Base-by-base conservation (phyloP, 2,888 invertebrate genomes). In the Pachycephus smyrnensis region DNA sequence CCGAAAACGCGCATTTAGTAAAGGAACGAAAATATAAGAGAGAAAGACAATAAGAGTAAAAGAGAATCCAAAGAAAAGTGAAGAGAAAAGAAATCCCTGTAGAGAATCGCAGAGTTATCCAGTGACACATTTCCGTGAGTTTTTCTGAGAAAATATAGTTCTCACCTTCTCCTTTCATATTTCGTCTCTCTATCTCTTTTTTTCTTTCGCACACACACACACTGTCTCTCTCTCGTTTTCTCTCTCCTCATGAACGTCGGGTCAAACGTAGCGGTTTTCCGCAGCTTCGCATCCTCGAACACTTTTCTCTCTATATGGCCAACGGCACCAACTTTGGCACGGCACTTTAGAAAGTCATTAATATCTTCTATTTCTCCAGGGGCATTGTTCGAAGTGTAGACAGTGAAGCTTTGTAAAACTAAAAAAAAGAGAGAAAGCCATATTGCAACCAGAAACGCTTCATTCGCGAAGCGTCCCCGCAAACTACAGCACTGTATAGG, bases 111-210 rank as follows among this genome's bases (percentile, higher is more conserved):
- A 55, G 55, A 55, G 55, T 55, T 55, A 55, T 55, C 23, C 55
- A 23, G 55, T 55, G 55, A 55, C 55, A 55, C 55, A 55, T 55
- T 55, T 55, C 55, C 55, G 55, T 9, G 73, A 68, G 37, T 33
- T 75, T 73, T 36, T 15, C 30, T 35, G 32, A 74, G 23, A 35
- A 33, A 30, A 30, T 76, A 68, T 78, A 71, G 73, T 76, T 76
- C 35, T 76, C 69, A 69, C 11, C 75, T 80, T 69, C 37, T 71
- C 75, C 75, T 31, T 75, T 75, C 76, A 23, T 15, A 32, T 55
- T 31, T 68, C 40, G 71, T 76, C 68, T 79, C 37, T 73, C 36
- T 68, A 40, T 31, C 68, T 31, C 73, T 33, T 35, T 76, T 69
- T 71, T 55, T n/a, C 36, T 1, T 23, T 1, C 15, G 0, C 6